Conservation (phyloP, 2,113 vertebrate species). For the Turnix velox region DNA sequence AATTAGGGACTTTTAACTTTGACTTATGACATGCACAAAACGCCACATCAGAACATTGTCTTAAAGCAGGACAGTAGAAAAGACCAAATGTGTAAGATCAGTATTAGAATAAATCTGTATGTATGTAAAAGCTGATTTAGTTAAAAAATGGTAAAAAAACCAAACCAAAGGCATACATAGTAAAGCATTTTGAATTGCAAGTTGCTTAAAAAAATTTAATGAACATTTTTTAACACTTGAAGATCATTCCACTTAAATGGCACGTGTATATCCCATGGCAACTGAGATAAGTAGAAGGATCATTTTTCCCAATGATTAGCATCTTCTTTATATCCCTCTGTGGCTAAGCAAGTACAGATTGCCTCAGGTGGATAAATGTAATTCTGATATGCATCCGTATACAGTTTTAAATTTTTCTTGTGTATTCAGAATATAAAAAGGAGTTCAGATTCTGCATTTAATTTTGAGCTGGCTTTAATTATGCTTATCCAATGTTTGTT, state of each 20-base stretch:
- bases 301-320: constrained; percentile 32
- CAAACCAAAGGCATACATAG: neutral
- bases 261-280: neutral
- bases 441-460: neutral
- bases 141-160: neutral
- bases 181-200: constrained; percentile 2
- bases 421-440: neutral
- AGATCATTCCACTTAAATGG: constrained; percentile 26
- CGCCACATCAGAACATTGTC: neutral
- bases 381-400: neutral
- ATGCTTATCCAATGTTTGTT: neutral
- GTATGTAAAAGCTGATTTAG: neutral
- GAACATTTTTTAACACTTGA: constrained; percentile 53
- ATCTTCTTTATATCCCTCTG: neutral
- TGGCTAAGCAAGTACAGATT: neutral
- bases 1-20: neutral
- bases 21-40: neutral
- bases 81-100: neutral
- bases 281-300: neutral
- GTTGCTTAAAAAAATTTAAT: constrained; percentile 35
- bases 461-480: neutral
- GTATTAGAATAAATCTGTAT: constrained; percentile 6
- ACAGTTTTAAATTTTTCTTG: neutral
- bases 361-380: neutral
- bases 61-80: neutral